phyloP scores from a whole-genome alignment of 2,797 vertebrate genomes.

The Natrix natrix region DNA sequence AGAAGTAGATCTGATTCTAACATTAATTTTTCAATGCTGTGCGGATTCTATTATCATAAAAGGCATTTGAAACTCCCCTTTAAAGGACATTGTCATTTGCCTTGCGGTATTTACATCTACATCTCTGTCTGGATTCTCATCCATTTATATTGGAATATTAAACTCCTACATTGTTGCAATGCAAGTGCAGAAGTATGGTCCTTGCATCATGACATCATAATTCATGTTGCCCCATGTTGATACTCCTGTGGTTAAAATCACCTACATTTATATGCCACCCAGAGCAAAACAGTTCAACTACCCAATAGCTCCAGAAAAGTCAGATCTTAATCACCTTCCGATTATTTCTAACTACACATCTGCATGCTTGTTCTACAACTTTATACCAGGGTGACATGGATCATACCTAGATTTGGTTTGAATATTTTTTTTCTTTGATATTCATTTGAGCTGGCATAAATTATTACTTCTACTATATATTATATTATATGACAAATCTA shows the following conservation, averaged over 20 bases:
- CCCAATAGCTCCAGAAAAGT: neutral
- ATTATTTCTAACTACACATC: neutral
- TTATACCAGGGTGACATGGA: neutral
- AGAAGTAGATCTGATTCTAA: constrained; percentile 8
- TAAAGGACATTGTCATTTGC: neutral
- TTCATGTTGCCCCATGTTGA: neutral
- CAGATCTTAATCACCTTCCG: neutral
- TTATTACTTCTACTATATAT: neutral
- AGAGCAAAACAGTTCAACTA: neutral
- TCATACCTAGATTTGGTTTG: neutral
- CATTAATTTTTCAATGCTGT: neutral
- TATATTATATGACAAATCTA: neutral
- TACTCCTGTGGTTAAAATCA: neutral
- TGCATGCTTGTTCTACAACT: neutral
- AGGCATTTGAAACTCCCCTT: neutral
- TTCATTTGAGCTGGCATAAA: neutral
- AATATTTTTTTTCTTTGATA: neutral
- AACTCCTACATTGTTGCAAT: neutral
- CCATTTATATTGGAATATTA: neutral
- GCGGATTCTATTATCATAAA: neutral
- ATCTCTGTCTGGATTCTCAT: neutral
- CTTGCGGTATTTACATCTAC: neutral
- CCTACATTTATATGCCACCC: neutral
- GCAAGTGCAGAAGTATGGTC: neutral
- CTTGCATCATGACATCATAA: neutral